These are phyloP conservation scores for Aphrocallistes beatrix DNA, from an alignment of 37 sponge, comb jelly and placozoan genomes.

Conservation along the genomic window DNA sequence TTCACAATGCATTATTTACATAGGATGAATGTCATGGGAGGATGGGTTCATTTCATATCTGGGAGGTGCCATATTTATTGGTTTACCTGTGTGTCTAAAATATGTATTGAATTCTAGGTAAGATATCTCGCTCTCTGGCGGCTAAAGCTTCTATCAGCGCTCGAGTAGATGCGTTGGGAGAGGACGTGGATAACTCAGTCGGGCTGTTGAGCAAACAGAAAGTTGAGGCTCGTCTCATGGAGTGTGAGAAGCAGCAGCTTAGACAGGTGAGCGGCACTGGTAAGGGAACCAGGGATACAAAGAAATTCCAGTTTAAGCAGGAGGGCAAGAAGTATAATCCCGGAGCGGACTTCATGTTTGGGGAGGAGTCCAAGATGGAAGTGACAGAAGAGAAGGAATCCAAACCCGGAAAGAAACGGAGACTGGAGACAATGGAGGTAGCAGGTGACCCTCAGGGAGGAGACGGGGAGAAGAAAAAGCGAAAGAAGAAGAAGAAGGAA, in stretches of 20 bases:
- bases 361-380: background rate
- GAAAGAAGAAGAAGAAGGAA: slow-evolving; percentile 12
- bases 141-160: slow-evolving; percentile 86
- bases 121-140: slow-evolving; percentile 87
- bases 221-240: slow-evolving; percentile 55
- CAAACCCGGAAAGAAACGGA: slow-evolving; percentile 17
- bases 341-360: slow-evolving; percentile 47
- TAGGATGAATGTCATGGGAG: too few relatives aligned
- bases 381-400: background rate
- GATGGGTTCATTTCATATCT: too few relatives aligned
- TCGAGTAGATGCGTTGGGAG: slow-evolving; percentile 87
- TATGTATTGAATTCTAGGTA: background rate
- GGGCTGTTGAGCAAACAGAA: slow-evolving; percentile 52
- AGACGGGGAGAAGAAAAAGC: slow-evolving; percentile 2
- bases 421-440: background rate
- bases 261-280: slow-evolving; percentile 28
- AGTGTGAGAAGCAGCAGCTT: slow-evolving; percentile 55
- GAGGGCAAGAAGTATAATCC: slow-evolving; percentile 47
- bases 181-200: slow-evolving; percentile 49
- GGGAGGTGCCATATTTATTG: too few relatives aligned
- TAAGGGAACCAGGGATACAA: background rate
- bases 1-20: too few relatives aligned
- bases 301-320: slow-evolving; percentile 55
- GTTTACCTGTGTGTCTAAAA: too few relatives aligned
- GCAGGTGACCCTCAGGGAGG: background rate